Conservation (phyloP, 2,888 invertebrate species). For the Scaptodrosophila latifasciaeformis region DNA sequence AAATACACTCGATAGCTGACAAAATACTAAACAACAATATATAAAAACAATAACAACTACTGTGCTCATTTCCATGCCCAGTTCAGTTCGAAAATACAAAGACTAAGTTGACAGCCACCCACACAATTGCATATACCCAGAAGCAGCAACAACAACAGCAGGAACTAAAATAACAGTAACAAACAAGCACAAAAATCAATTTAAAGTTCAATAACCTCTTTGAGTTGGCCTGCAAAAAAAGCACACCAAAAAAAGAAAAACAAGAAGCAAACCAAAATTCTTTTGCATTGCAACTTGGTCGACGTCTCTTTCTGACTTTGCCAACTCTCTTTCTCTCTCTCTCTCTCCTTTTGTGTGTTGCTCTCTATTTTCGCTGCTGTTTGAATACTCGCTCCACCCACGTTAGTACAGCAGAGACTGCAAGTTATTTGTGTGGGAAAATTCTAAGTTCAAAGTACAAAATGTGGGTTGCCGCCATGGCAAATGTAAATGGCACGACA, state of each 20-base stretch:
- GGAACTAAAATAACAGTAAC: too few species aligned
- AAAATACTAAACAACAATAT: too few species aligned
- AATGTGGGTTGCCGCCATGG: constrained; percentile 51
- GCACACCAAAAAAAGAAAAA: not conserved
- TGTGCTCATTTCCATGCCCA: too few species aligned
- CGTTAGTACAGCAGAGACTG: constrained; percentile 13
- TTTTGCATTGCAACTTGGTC: too few species aligned
- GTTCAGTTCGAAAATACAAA: too few species aligned
- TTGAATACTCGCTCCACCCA: not conserved
- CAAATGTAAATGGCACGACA: constrained; percentile 1
- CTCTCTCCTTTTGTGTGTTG: not conserved
- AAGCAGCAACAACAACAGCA: too few species aligned
- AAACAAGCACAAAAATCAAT: constrained; percentile 60
- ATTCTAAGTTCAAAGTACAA: constrained; percentile 62
- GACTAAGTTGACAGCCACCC: too few species aligned
- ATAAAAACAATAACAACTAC: too few species aligned
- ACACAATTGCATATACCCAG: constrained; percentile 12
- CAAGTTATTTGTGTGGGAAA: constrained; percentile 48
- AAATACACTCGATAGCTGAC: too few species aligned
- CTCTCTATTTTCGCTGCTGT: constrained; percentile 4
- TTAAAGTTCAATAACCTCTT: constrained; percentile 59
- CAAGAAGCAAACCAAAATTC: not conserved
- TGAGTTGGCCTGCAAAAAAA: constrained; percentile 44
- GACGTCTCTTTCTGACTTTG: not conserved
- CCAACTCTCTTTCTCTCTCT: not conserved